Evolutionary conservation across 30 jellyfish, hydroid and myxozoan species (phyloP).

Genomic region (Nemopilema nomurai): DNA sequence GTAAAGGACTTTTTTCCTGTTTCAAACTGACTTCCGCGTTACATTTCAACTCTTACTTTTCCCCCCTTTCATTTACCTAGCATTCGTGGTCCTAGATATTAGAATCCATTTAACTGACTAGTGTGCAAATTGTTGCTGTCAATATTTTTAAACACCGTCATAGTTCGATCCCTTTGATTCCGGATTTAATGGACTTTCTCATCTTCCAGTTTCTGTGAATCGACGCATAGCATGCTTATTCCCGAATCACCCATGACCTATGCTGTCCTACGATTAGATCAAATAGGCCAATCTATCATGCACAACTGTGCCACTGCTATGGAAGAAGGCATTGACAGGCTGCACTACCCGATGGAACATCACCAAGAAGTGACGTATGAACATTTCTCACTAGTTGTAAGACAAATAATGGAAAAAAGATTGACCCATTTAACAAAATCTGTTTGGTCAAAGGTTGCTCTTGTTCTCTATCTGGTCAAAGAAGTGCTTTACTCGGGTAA

Average conservation of each 20-base stretch:
- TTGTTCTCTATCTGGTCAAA: slow-evolving; percentile 38
- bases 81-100: too few species aligned
- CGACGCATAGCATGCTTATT: neutral
- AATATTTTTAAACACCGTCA: too few species aligned
- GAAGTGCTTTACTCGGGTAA: neutral
- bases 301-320: slow-evolving; percentile 50
- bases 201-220: neutral
- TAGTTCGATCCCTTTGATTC: too few species aligned
- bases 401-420: slow-evolving; percentile 31
- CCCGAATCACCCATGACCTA: slow-evolving; percentile 53
- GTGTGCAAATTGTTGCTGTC: too few species aligned
- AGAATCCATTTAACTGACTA: too few species aligned
- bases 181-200: neutral
- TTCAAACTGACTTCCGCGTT: too few species aligned
- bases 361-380: slow-evolving; percentile 41
- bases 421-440: slow-evolving; percentile 20
- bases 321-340: slow-evolving; percentile 25
- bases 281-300: slow-evolving; percentile 55
- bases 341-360: slow-evolving; percentile 47
- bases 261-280: slow-evolving; percentile 59
- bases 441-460: slow-evolving; percentile 73
- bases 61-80: too few species aligned
- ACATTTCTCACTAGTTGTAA: slow-evolving; percentile 61
- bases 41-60: too few species aligned
- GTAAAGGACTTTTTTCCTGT: too few species aligned